Percentiles rank a stretch among this genome's conserved stretches.
Conservation (phyloP, 2,113 vertebrate species). For the Cyrtonyx montezumae region DNA sequence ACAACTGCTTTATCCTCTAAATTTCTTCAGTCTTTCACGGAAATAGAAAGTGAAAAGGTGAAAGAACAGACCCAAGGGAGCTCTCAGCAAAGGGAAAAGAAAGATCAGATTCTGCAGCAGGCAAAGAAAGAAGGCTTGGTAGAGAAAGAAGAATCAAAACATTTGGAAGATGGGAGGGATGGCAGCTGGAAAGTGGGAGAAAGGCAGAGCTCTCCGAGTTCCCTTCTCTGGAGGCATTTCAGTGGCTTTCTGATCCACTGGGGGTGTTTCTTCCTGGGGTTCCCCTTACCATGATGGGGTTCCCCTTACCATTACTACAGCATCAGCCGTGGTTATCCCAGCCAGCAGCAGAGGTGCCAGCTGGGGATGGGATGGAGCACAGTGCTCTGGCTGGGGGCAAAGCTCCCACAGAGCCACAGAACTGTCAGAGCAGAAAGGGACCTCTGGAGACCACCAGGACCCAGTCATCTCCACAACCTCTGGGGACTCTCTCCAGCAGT, state of each 20-base stretch:
- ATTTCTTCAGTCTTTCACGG: neutral
- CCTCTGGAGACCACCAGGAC: too few species aligned
- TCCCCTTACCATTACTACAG: neutral
- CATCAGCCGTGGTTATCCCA: neutral
- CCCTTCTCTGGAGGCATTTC: neutral
- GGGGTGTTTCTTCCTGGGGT: neutral
- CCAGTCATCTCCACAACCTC: too few species aligned
- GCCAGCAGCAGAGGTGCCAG: neutral
- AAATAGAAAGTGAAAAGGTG: slow-evolving; percentile 18
- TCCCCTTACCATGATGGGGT: neutral
- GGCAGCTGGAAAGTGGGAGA: neutral
- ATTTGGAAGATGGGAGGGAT: neutral
- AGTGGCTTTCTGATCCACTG: neutral
- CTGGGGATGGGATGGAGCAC: neutral
- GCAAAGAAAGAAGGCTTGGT: neutral
- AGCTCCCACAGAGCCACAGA: neutral
- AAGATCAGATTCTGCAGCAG: neutral
- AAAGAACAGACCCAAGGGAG: neutral
- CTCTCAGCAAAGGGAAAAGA: neutral
- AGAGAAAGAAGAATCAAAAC: neutral
- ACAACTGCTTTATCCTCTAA: neutral
- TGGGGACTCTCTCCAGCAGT: too few species aligned
- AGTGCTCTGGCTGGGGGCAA: fast-evolving
- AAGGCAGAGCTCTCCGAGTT: fast-evolving
- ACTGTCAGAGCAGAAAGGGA: too few species aligned